Evolutionary conservation across 2,888 invertebrate genomes (phyloP), one percentile per base, ranked within the genome.

Genomic region (Mesorhabditis belari): DNA sequence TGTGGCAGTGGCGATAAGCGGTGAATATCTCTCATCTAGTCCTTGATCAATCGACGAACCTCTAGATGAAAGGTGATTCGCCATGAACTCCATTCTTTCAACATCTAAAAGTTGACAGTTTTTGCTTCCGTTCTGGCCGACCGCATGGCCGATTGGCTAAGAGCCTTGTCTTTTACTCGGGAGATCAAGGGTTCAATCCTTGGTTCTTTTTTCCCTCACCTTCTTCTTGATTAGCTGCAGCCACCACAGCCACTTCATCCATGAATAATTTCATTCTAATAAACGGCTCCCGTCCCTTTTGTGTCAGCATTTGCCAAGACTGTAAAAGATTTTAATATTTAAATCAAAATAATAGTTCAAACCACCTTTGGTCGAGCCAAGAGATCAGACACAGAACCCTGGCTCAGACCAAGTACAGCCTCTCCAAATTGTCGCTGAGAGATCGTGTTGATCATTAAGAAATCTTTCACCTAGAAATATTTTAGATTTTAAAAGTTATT

Each of bases 361-460:
- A 9, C 44, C n/a, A 95, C 93, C 82, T 98, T 98, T 35, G 98
- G 98, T 57, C 98, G 85, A 25, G 96, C 96, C 67, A 98, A 85
- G 50, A 98, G 86, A 83, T 98, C 98, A 54, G 94, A 95, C 0
- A 98, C 98, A 4, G 93, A 93, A 44, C 98, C 98, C 57, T 71
- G 65, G 25, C 92, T 92, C 58, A 94, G 83, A 1, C 94, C 94
- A 63, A 98, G 86, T n/a, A 98, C 95, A 1, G 91, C 92, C 83
- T 98, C 98, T 6, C 98, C 98, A 81, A 98, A 98, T 55, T 98
- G 85, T 72, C 98, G 87, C 84, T 99, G 98, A 77, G 95, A 95
- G 81, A 99, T 84, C 25, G 83, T 83, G 76, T 83, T 82, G 73
- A 83, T 81, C 61, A 81, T 82, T 28, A 85, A 76, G 35, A 83